Evolutionary conservation across 2,888 invertebrate genomes (phyloP).

Genomic region (Mesopsocus fuscifrons): DNA sequence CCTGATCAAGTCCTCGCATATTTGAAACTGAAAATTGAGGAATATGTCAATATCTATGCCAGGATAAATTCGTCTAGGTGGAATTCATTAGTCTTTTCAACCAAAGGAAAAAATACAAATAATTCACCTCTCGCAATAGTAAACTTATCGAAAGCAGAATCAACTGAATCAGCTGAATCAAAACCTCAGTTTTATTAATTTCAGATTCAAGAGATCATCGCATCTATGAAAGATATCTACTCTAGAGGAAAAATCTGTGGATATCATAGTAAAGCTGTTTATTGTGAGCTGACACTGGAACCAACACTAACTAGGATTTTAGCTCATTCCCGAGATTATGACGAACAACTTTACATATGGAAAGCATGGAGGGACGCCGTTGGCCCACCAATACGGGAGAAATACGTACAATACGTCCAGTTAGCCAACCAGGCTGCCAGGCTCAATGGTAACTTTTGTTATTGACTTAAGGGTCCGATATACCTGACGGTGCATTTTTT

Average conservation of each 20-base stretch:
- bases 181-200: conserved; percentile 12
- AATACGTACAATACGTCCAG: conserved; percentile 59
- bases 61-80: no score
- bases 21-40: no score
- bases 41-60: no score
- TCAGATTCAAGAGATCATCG: conserved; percentile 49
- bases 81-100: no score
- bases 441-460: conserved; percentile 46
- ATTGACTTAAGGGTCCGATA: no score
- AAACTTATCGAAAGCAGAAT: no score
- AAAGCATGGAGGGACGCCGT: conserved; percentile 59
- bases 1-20: no score
- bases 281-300: conserved; percentile 27
- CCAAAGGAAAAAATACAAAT: no score
- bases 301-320: conserved; percentile 39
- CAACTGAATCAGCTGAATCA: no score
- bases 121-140: no score
- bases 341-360: conserved; percentile 61
- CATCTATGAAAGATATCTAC: conserved; percentile 63
- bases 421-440: conserved; percentile 61
- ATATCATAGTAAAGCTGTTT: conserved; percentile 27
- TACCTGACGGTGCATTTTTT: no score
- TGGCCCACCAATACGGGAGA: conserved; percentile 52
- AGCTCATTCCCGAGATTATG: conserved; percentile 51
- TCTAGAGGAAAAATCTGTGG: conserved; percentile 53